A percentile compares a stretch with the other conserved stretches of the same genome.
Evolutionary conservation across 2,113 vertebrate species (phyloP).

Genomic region (Echinops telfairi): DNA sequence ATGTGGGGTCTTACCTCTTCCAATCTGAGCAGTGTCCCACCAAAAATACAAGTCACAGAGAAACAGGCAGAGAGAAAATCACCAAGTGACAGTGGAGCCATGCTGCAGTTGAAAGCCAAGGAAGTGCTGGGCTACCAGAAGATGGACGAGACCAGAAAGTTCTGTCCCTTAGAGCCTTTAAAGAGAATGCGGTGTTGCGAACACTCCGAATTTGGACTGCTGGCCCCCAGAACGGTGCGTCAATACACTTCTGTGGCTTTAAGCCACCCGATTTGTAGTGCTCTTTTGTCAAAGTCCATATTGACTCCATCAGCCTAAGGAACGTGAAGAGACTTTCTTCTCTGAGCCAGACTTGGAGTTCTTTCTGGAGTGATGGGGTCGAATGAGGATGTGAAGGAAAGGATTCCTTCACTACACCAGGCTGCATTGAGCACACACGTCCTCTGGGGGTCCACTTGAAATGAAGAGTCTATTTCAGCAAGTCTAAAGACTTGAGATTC

Average conservation of each 20-base stretch:
- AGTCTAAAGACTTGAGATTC: no score
- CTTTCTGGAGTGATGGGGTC: background rate
- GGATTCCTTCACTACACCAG: rapidly evolving
- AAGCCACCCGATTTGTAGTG: background rate
- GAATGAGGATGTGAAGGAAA: background rate
- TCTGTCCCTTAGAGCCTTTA: background rate
- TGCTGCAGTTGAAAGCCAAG: background rate
- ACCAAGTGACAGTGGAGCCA: background rate
- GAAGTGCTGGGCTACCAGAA: background rate
- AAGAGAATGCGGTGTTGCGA: background rate
- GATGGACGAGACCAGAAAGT: background rate
- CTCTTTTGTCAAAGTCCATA: background rate
- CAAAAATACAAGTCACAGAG: background rate
- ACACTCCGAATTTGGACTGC: background rate
- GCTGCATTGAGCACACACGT: background rate
- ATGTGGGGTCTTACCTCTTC: background rate
- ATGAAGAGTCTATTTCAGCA: background rate
- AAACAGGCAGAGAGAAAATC: background rate
- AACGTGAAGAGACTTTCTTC: background rate
- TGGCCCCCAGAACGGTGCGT: background rate
- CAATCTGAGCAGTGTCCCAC: background rate
- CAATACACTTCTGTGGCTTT: background rate
- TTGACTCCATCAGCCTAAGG: background rate
- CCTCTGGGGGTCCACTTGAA: background rate
- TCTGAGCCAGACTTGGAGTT: background rate